Evolutionary conservation across 2,797 vertebrate species (phyloP).

Genomic region (Hydrocynus forskahlii): DNA sequence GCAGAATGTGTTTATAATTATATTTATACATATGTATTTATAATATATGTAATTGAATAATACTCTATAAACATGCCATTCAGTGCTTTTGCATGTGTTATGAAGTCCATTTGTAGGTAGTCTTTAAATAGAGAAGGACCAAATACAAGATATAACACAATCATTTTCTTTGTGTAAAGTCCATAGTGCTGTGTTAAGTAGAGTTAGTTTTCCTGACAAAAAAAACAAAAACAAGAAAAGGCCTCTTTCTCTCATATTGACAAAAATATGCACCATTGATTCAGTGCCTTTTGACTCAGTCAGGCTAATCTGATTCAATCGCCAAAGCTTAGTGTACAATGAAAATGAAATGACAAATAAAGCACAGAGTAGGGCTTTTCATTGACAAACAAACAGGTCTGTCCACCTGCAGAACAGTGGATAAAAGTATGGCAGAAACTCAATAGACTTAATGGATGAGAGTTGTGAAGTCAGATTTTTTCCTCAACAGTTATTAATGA

Average conservation of each 20-base stretch:
- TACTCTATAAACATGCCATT: no score
- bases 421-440: constrained; percentile 23
- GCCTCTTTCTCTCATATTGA: background rate
- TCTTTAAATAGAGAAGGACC: no score
- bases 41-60: no score
- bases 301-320: constrained; percentile 22
- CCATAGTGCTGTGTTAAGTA: background rate
- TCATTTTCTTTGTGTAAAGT: background rate
- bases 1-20: no score
- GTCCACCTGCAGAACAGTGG: background rate
- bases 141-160: no score
- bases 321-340: constrained; percentile 10
- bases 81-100: no score
- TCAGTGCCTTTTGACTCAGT: background rate
- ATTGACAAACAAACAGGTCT: constrained; percentile 23
- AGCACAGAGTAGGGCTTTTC: background rate
- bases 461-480: constrained; percentile 37
- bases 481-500: constrained; percentile 25
- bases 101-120: no score
- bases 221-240: background rate
- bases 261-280: background rate
- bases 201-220: background rate
- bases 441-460: constrained; percentile 26
- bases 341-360: constrained; percentile 24
- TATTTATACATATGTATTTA: no score